Evolutionary conservation across 2,113 vertebrate genomes (phyloP).

Genomic region (Pseudolaguvia tuberculata): DNA sequence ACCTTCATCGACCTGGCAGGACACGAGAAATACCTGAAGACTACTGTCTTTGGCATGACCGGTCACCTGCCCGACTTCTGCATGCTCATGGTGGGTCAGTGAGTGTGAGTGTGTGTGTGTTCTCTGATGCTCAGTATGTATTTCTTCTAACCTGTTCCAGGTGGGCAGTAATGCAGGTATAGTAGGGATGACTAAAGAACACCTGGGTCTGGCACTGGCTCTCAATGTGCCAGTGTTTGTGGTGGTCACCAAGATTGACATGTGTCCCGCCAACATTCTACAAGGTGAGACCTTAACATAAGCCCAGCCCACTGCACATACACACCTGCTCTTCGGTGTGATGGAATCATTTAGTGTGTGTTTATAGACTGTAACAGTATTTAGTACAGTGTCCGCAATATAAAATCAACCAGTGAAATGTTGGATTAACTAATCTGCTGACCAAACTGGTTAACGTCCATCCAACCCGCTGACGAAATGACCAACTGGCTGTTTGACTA

Average conservation of each 20-base stretch:
- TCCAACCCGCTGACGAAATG: too few relatives aligned
- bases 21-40: conserved; percentile 98
- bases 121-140: neutral
- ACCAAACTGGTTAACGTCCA: too few relatives aligned
- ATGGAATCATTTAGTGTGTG: too few relatives aligned
- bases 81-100: conserved; percentile 91
- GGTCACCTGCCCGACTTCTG: conserved; percentile 97
- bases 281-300: conserved; percentile 76
- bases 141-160: conserved; percentile 57
- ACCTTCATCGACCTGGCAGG: conserved; percentile 97
- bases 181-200: conserved; percentile 98
- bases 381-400: too few relatives aligned
- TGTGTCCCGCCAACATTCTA: conserved; percentile 97
- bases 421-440: too few relatives aligned
- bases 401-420: too few relatives aligned
- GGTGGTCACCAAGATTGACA: conserved; percentile 98
- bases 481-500: neutral
- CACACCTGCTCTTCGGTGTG: neutral
- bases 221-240: conserved; percentile 97
- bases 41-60: conserved; percentile 97
- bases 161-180: conserved; percentile 98
- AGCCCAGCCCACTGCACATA: neutral
- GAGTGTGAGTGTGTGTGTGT: neutral
- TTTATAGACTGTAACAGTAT: too few relatives aligned
- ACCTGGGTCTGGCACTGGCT: conserved; percentile 90